These are phyloP conservation scores for Drosophila eugracilis DNA, from an alignment of 1,140 invertebrate genomes.

Conservation along the genomic window DNA sequence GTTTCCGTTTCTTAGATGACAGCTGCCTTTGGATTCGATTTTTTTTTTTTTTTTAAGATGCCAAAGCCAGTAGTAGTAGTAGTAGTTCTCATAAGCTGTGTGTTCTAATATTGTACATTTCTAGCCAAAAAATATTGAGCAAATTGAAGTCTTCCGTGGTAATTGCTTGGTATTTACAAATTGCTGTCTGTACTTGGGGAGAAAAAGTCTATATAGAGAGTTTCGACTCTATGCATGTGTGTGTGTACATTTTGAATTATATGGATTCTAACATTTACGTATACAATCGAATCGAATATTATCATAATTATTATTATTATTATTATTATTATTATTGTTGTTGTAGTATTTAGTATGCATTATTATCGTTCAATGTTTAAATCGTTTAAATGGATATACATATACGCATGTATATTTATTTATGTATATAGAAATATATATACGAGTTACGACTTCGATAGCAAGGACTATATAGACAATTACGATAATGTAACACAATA, in stretches of 20 bases:
- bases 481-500: constrained; percentile 81
- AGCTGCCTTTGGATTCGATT: constrained; percentile 22
- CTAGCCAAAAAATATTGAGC: constrained; percentile 52
- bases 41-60: constrained; percentile 12
- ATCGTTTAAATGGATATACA: constrained; percentile 66
- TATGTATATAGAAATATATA: constrained; percentile 53
- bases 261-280: constrained; percentile 69
- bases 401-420: constrained; percentile 49
- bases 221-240: constrained; percentile 39
- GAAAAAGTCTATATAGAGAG: constrained; percentile 34
- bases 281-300: constrained; percentile 56
- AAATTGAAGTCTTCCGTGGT: constrained; percentile 50
- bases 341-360: constrained; percentile 60
- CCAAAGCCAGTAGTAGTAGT: constrained; percentile 8
- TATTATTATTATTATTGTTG: constrained; percentile 61
- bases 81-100: constrained; percentile 8
- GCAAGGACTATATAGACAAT: constrained; percentile 81
- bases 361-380: constrained; percentile 66
- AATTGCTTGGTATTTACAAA: constrained; percentile 52
- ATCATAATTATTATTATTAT: constrained; percentile 60
- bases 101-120: constrained; percentile 38
- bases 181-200: constrained; percentile 52
- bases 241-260: constrained; percentile 66
- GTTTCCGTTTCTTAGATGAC: constrained; percentile 18
- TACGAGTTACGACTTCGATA: constrained; percentile 76